A percentile compares a stretch with the other conserved stretches of the same genome.
Conservation (phyloP, 2,888 invertebrate species). For the Netelia inedita region DNA sequence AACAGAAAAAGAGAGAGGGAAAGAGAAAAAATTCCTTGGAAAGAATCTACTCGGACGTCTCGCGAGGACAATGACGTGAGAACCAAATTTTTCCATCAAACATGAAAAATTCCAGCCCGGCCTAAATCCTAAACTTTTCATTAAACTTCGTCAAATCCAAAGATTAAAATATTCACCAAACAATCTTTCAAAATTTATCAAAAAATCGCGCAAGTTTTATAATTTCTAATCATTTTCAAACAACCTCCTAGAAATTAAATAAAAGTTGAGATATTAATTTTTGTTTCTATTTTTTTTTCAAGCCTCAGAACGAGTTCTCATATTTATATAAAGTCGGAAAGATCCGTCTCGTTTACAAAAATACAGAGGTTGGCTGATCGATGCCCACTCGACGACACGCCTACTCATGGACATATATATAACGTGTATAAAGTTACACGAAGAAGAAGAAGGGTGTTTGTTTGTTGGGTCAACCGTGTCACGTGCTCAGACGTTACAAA, state of each 20-base stretch:
- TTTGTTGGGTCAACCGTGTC: conserved; percentile 67
- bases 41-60: not conserved
- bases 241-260: not conserved
- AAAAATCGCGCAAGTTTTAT: not conserved
- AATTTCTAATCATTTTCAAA: conserved; percentile 1
- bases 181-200: too few relatives aligned
- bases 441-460: conserved; percentile 22
- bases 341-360: conserved; percentile 19
- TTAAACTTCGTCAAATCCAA: too few relatives aligned
- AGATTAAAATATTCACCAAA: too few relatives aligned
- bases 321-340: not conserved
- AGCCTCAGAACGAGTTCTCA: not conserved
- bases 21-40: not conserved
- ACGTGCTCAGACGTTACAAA: conserved; percentile 59
- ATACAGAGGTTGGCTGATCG: conserved; percentile 49
- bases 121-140: too few relatives aligned
- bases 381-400: conserved; percentile 48
- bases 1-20: not conserved
- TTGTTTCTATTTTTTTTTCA: not conserved
- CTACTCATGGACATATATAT: conserved; percentile 19
- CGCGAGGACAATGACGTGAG: conserved; percentile 4
- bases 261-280: not conserved
- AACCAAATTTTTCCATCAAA: not conserved
- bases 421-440: not conserved
- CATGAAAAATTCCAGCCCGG: not conserved